Base-by-base conservation (phyloP, 2,888 invertebrate species). In the Acleris holmiana region DNA sequence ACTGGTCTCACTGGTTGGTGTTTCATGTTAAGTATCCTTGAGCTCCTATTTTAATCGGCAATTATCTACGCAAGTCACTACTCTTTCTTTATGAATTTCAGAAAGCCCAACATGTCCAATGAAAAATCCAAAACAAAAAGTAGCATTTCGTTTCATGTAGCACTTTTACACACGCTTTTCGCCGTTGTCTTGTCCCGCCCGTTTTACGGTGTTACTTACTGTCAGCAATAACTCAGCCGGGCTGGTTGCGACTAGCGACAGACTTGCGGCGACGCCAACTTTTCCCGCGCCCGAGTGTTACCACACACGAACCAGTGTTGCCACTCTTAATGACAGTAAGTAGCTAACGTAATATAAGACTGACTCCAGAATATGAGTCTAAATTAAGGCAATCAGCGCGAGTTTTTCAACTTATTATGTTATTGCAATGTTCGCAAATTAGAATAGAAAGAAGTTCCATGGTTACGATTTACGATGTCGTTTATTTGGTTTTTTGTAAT, bases 321-420 rank as follows among this genome's bases (percentile, higher is more conserved):
- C 61, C 61, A 61, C 48, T 65, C 59, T 54, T 65, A 65, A 65
- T 65, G 64, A 59, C 54, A 41, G 17, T 41, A 48, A 59, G 47
- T 59, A 35, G 13, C 35, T 3, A 49, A 59, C 19, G 19, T 44
- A 44, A 63, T 58, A 23, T 29, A 29, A 44, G 41, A 25, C 51
- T 51, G 18, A 54, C 49, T 53, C 51, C 40, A 19, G 53, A 64
- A 48, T 59, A 54, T 49, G 49, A 64, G 59, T 49, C 59, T 49
- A 44, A 54, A 65, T 54, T 29, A 44, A 21, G 59, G 21, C 44
- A 49, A 54, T 65, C 29, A 58, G 64, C 57, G 58, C 44, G 53
- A 58, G 63, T 53, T 51, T 17, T 13, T 17, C 29, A 40, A 41
- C 44, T 56, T 54, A 40, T 48, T 53, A 40, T 41, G 17, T 41